These are phyloP conservation scores for Melieria crassipennis DNA, from an alignment of 2,888 invertebrate species.

Conservation along the genomic window DNA sequence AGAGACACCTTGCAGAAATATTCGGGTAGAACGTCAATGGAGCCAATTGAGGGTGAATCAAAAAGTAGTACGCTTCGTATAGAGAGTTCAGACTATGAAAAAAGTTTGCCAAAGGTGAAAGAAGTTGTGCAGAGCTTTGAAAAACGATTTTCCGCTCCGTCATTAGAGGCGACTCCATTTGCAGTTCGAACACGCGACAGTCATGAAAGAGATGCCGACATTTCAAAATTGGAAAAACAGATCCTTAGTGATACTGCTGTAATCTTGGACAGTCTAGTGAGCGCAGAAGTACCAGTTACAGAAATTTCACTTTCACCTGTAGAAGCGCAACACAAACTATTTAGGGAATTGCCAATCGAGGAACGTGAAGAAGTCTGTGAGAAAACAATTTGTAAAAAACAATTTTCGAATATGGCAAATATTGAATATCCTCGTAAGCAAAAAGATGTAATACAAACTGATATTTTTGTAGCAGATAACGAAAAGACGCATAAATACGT, in stretches of 20 bases:
- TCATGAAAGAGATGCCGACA: slow-evolving; percentile 42
- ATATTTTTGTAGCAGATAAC: too few relatives aligned
- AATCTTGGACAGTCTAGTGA: slow-evolving; percentile 46
- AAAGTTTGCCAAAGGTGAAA: slow-evolving; percentile 67
- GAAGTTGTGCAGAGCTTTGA: slow-evolving; percentile 69
- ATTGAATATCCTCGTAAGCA: neutral
- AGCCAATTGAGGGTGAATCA: slow-evolving; percentile 31
- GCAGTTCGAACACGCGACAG: slow-evolving; percentile 58
- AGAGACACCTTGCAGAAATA: slow-evolving; percentile 45
- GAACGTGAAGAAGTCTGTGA: slow-evolving; percentile 55
- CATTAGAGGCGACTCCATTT: slow-evolving; percentile 49
- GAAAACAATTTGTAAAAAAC: slow-evolving; percentile 48
- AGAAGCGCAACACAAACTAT: slow-evolving; percentile 33
- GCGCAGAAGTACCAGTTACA: slow-evolving; percentile 17
- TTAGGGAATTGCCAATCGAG: slow-evolving; percentile 23
- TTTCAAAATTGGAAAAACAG: slow-evolving; percentile 49
- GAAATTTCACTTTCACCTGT: slow-evolving; percentile 43
- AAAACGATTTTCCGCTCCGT: slow-evolving; percentile 51
- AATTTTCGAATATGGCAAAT: slow-evolving; percentile 11
- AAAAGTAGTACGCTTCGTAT: neutral
- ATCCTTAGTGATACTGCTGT: slow-evolving; percentile 53
- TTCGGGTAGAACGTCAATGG: slow-evolving; percentile 33
- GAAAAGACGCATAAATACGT: neutral
- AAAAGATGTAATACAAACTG: too few relatives aligned
- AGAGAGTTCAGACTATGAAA: slow-evolving; percentile 18